Percentiles rank a stretch among this genome's conserved stretches.
These are phyloP conservation scores for Pseudomyrmex pallidus DNA, from an alignment of 1,140 invertebrate species.

Conservation along the genomic window DNA sequence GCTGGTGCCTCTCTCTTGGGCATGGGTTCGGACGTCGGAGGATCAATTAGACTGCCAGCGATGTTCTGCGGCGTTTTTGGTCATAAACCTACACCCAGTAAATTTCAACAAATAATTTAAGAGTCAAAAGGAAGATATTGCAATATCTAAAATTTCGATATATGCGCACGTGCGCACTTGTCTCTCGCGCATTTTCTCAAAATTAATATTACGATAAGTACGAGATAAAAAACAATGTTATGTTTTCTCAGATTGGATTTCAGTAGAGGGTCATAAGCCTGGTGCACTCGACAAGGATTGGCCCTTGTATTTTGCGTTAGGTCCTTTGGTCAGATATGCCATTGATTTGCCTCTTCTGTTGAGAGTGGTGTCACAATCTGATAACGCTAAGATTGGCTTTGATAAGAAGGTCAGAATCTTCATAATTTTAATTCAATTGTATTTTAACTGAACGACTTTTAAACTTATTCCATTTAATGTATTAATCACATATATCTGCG, in stretches of 20 bases:
- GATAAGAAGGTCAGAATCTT: slow-evolving; percentile 86
- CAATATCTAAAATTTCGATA: neutral
- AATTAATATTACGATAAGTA: neutral
- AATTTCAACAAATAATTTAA: slow-evolving; percentile 9
- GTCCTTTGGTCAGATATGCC: slow-evolving; percentile 94
- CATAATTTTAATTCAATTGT: slow-evolving; percentile 29
- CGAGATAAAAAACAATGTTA: neutral
- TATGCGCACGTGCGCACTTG: neutral
- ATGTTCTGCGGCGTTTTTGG: slow-evolving; percentile 95
- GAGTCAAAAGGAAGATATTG: neutral
- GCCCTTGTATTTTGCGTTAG: slow-evolving; percentile 89
- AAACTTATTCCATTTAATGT: neutral
- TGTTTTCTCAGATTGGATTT: slow-evolving; percentile 69
- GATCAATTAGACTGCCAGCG: slow-evolving; percentile 93
- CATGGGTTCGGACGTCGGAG: slow-evolving; percentile 93
- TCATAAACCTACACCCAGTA: slow-evolving; percentile 90
- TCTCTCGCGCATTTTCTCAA: neutral
- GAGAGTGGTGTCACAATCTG: slow-evolving; percentile 87
- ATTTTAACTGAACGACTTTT: neutral
- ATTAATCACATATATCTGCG: neutral
- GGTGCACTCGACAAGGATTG: slow-evolving; percentile 85
- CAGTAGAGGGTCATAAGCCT: slow-evolving; percentile 84
- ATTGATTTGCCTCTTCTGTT: slow-evolving; percentile 91
- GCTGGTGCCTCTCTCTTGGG: slow-evolving; percentile 92
- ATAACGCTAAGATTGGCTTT: slow-evolving; percentile 86